A percentile compares a stretch with the other conserved stretches of the same genome.
Conservation (phyloP, 1,140 invertebrate species). For the Ostrea denselamellosa region DNA sequence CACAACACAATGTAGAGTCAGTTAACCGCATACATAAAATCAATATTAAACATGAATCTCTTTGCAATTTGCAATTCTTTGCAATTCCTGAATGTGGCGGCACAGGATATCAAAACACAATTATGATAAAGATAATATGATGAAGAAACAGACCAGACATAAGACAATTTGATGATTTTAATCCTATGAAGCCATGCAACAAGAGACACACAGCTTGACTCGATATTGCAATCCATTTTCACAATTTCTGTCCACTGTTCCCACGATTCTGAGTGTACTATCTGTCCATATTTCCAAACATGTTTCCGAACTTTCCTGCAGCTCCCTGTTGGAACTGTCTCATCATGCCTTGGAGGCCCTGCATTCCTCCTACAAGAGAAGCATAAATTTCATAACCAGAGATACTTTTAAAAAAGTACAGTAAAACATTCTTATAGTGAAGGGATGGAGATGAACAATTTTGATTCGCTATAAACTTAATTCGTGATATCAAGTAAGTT, state of each 20-base stretch:
- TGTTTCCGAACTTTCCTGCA: slow-evolving; percentile 73
- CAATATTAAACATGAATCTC: background rate
- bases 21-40: no score
- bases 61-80: background rate
- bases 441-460: no score
- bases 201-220: background rate
- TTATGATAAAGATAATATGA: background rate
- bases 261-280: background rate
- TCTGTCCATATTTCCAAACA: slow-evolving; percentile 69
- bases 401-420: no score
- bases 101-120: background rate
- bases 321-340: slow-evolving; percentile 89
- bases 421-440: no score
- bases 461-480: no score
- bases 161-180: background rate
- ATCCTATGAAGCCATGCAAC: background rate
- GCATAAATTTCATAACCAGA: no score
- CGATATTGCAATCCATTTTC: background rate
- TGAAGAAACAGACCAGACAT: background rate
- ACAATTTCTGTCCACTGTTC: background rate
- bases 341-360: slow-evolving; percentile 98
- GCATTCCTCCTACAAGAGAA: slow-evolving; percentile 90
- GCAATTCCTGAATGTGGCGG: background rate
- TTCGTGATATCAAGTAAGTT: no score
- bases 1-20: background rate